Percentiles rank a stretch among this genome's conserved stretches.
phyloP scores from a whole-genome alignment of 2,113 vertebrate genomes.

The Miniopterus natalensis region DNA sequence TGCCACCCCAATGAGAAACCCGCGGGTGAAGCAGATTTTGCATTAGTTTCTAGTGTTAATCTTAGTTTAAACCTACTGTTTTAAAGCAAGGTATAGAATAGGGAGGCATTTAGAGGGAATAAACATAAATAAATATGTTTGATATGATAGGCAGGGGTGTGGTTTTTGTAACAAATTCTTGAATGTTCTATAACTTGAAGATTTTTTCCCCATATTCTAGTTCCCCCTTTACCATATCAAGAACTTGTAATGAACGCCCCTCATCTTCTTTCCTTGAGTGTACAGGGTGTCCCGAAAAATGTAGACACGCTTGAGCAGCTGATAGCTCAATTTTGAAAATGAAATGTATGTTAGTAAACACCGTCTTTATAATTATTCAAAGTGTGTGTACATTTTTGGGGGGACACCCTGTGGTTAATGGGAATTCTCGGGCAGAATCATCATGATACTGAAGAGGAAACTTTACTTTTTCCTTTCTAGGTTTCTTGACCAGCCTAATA shows the following conservation, averaged over 20 bases:
- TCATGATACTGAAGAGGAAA: not conserved
- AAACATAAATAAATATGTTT: slow-evolving; percentile 62
- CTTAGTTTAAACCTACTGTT: not conserved
- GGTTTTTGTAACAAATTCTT: slow-evolving; percentile 35
- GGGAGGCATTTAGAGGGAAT: not conserved
- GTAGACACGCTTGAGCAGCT: no score
- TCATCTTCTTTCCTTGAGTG: not conserved
- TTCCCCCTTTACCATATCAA: not conserved
- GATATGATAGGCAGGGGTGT: not conserved
- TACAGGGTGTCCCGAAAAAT: no score
- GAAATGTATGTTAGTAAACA: no score
- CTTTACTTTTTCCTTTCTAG: not conserved
- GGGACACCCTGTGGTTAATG: not conserved
- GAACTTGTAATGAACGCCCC: not conserved
- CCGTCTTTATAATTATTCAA: no score
- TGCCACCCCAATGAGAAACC: not conserved
- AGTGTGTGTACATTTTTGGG: no score
- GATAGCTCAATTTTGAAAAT: no score
- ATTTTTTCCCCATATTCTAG: not conserved
- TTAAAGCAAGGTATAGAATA: slow-evolving; percentile 40
- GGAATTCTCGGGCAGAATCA: not conserved
- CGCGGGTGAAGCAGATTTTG: not conserved
- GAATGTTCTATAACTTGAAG: slow-evolving; percentile 53
- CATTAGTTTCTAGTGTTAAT: not conserved
- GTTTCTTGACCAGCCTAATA: not conserved